A percentile compares a stretch with the other conserved stretches of the same genome.
Conservation (phyloP, 2,113 vertebrate genomes). For the Hippocampus abdominalis region DNA sequence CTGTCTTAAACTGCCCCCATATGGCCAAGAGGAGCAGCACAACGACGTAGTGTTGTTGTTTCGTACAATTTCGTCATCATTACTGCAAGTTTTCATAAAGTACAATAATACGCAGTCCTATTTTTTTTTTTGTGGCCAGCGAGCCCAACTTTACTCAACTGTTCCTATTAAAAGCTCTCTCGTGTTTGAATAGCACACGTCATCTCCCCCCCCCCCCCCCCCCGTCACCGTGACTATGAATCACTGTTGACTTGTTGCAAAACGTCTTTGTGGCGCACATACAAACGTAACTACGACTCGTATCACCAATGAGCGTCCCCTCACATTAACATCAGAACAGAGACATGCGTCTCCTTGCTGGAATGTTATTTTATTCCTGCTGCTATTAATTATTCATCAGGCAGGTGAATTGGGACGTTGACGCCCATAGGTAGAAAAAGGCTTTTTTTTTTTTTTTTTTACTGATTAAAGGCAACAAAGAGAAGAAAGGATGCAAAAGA, state of each 20-base stretch:
- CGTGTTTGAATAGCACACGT: no score
- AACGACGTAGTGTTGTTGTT: no score
- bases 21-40: no score
- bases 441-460: neutral
- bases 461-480: conserved; percentile 43
- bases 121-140: no score
- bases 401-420: conserved; percentile 61
- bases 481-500: conserved; percentile 23
- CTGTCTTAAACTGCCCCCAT: no score
- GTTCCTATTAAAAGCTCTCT: no score
- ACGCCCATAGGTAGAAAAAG: conserved; percentile 30
- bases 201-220: no score
- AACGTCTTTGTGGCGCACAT: conserved; percentile 8
- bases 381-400: conserved; percentile 71
- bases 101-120: no score
- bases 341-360: conserved; percentile 52
- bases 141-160: no score
- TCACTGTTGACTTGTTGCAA: neutral
- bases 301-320: conserved; percentile 36
- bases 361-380: conserved; percentile 73
- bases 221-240: neutral
- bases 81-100: no score
- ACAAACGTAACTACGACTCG: conserved; percentile 48
- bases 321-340: conserved; percentile 33
- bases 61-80: no score